Base-by-base conservation (phyloP, 2,888 invertebrate species). In the Acrocyrtus sp. region DNA sequence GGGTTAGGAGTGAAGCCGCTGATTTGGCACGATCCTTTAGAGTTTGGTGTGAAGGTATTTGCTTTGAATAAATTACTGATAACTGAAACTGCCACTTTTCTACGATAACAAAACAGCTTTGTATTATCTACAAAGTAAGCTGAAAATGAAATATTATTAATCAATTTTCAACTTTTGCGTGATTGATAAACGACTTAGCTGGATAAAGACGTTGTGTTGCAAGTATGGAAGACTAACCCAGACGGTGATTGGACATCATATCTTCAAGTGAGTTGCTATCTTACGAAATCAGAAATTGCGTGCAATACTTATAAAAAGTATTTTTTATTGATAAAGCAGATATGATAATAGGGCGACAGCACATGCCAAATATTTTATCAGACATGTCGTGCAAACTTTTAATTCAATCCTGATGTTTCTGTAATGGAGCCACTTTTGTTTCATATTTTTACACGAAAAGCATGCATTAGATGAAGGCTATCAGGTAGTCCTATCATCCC, bases 11-110 rank as follows among this genome's bases (percentile, higher is more conserved):
- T 84, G 3, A 87, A 85, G 43, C 87, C 90, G 43, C 86, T 92
- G 29, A 90, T 93, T 21, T 94, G 93, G 93, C 92, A 96, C 86
- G 96, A 97, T 86, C 94, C 95, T 0, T 91, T 92, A 81, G 90
- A 91, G 77, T 92, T 94, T 84, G 89, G 88, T 0, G 91, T 90
- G 0, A 81, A 84, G 1, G 81, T 82, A 65, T 22, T n/a, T n/a
- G n/a, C n/a, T n/a, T n/a, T n/a, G n/a, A n/a, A n/a, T n/a, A n/a
- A n/a, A n/a, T n/a, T n/a, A n/a, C n/a, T n/a, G n/a, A n/a, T n/a
- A n/a, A n/a, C n/a, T n/a, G n/a, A n/a, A n/a, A n/a, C n/a, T n/a
- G n/a, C n/a, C n/a, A n/a, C n/a, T n/a, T n/a, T n/a, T n/a, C n/a
- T n/a, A n/a, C n/a, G n/a, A n/a, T n/a, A n/a, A n/a, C n/a, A n/a